These are phyloP conservation scores for Eristalis tenax DNA, from an alignment of 2,888 invertebrate species.

Conservation along the genomic window DNA sequence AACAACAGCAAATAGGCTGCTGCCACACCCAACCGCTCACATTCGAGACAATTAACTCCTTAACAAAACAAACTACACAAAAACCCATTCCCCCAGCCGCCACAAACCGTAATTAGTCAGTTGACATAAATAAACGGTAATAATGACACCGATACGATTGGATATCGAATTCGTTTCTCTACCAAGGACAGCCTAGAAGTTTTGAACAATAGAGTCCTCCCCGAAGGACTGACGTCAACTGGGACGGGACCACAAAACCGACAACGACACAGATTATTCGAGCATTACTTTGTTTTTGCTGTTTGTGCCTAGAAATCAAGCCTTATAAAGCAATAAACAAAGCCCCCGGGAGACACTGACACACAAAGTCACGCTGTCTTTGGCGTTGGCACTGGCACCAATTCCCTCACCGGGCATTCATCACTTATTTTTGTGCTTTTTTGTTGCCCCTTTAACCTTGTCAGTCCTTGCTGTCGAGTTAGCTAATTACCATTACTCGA, in stretches of 20 bases:
- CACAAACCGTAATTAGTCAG: neutral
- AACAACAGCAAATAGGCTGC: no score
- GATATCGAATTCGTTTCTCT: neutral
- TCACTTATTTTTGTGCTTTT: constrained; percentile 14
- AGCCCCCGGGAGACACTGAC: neutral
- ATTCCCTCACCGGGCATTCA: constrained; percentile 11
- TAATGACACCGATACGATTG: neutral
- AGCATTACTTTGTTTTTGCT: neutral
- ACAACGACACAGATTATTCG: neutral
- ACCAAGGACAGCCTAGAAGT: neutral
- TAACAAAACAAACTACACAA: neutral
- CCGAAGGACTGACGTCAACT: neutral
- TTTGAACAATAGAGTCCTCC: neutral
- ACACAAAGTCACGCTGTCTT: neutral
- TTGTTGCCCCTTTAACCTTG: constrained; percentile 12
- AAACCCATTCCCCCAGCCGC: no score
- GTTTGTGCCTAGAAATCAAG: constrained; percentile 7
- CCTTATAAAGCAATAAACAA: constrained; percentile 26
- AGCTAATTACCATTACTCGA: constrained; percentile 38
- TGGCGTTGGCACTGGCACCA: neutral
- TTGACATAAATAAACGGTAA: neutral
- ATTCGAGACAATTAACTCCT: neutral
- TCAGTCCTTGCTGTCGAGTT: constrained; percentile 18
- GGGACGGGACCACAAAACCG: neutral
- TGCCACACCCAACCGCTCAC: neutral